Percentiles rank a stretch among this genome's conserved stretches.
These are phyloP conservation scores for Lophotriccus pileatus DNA, from an alignment of 2,797 vertebrate species.

Conservation along the genomic window DNA sequence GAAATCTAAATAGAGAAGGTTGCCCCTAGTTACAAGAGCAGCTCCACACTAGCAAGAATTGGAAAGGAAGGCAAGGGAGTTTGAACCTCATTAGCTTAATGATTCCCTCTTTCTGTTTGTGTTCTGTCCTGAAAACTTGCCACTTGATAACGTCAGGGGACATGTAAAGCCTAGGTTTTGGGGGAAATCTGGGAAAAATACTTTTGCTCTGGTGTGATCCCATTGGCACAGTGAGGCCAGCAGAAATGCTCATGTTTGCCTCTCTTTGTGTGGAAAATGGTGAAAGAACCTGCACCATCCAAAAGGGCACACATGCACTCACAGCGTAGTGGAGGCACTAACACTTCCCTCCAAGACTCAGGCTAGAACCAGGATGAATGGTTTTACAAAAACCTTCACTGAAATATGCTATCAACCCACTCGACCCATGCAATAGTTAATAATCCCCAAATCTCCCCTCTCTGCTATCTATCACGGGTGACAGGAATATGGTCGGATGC, in stretches of 20 bases:
- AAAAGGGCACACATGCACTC: background rate
- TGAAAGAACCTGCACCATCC: background rate
- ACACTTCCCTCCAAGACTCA: background rate
- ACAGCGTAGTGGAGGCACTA: background rate
- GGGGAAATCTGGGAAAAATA: background rate
- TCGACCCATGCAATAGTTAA: background rate
- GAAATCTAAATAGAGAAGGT: background rate
- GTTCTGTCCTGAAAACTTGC: background rate
- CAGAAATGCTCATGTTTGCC: background rate
- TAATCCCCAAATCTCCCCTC: slow-evolving; percentile 6
- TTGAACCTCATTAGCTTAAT: background rate
- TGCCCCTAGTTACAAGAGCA: background rate
- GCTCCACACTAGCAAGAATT: background rate
- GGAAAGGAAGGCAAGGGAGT: background rate
- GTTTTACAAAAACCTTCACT: background rate
- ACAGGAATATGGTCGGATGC: background rate
- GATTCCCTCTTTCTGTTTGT: background rate
- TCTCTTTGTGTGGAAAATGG: background rate
- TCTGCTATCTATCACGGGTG: background rate
- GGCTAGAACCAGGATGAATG: background rate
- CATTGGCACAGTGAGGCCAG: background rate
- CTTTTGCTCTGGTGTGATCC: background rate
- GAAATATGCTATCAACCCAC: background rate
- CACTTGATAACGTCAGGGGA: background rate
- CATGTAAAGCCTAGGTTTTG: background rate